Base-by-base conservation (phyloP, 1,140 invertebrate genomes). In the Neocloeon triangulifer region DNA sequence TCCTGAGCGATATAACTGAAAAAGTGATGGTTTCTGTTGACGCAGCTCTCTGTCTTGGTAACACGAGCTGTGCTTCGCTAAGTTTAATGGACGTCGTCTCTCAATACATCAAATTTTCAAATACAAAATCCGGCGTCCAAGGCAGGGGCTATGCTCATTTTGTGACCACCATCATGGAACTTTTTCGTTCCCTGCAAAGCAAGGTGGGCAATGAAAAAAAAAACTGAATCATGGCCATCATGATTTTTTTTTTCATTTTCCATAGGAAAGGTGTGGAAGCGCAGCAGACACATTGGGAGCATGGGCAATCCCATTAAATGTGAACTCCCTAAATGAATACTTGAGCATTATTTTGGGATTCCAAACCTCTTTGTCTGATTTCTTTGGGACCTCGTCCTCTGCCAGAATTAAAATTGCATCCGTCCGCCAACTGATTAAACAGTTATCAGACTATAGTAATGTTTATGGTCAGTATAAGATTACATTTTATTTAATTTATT, bases 1-100 rank as follows among this genome's bases (percentile, higher is more conserved):
- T 31, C 16, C 33, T 33, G 1, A 30, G 43, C 5, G 15, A 27
- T 7, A 25, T 32, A 5, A 43, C 17, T 9, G 35, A 28, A 2
- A 43, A 49, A 10, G 42, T 52, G 27, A 40, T 51, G 13, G 38
- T 51, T 30, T 46, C 48, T 5, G 31, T 54, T 5, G 41, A 46
- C 6, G 41, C 37, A 2, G 43, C 49, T 5, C 19, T 53, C n/a
- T 53, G 50, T 7, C 41, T 41, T 19, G 33, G 41, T 9, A 36
- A 41, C 4, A 41, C 31, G 4, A 35, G 30, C 17, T 32, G 38
- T 12, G 36, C 36, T 9, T 49, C 49, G 5, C 34, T 30, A 2
- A 49, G 40, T 33, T 19, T 52, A 3, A 43, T 42, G 8, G 42
- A 50, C 2, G 39, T 53, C 10, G 49, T 49, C 3, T 37, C 41